Base-by-base conservation (phyloP, 1,140 invertebrate genomes). In the Nasonia giraulti region DNA sequence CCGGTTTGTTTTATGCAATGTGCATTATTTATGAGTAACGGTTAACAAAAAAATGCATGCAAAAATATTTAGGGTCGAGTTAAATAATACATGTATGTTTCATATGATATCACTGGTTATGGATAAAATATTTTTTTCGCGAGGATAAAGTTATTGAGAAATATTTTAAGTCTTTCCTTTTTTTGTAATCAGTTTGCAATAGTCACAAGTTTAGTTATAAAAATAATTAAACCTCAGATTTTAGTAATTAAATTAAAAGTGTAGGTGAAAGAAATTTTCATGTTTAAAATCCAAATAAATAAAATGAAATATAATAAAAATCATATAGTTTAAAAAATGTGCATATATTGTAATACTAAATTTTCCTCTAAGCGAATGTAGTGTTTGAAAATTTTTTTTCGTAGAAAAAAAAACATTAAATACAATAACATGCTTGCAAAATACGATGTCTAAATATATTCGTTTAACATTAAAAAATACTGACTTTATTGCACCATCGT, bases 401-500 rank as follows among this genome's bases (percentile, higher is more conserved):
- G 17, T n/a, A 20, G 5, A 37, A 7, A 44, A 68, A 80, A 37
- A 44, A 80, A 14, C 37, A 14, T 31, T 44, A 27, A 83, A 76
- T 83, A 69, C 8, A 76, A 66, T 27, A 69, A 47, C 17, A 47
- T 74, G 12, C 14, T 68, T 55, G 37, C n/a, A 47, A 23, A 44
- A 69, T 23, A 47, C 12, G 7, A 80, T 20, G 17, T 74, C 11
- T 76, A 85, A 75, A 47, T 79, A 83, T 31, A 69, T 17, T 69
- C 14, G 44, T 40, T 37, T 83, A 78, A 81, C 40, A 85, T 85
- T 87, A 87, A 27, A 87, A 87, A 89, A 88, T 88, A 89, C 86
- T 88, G 87, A 86, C 68, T 77, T 89, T 89, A 88, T 89, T 89
- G 87, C 87, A 85, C 84, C 47, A 84, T 88, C 79, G 62, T 85